phyloP scores from a whole-genome alignment of 2,888 invertebrate species.

The Drosophila subsilvestris region DNA sequence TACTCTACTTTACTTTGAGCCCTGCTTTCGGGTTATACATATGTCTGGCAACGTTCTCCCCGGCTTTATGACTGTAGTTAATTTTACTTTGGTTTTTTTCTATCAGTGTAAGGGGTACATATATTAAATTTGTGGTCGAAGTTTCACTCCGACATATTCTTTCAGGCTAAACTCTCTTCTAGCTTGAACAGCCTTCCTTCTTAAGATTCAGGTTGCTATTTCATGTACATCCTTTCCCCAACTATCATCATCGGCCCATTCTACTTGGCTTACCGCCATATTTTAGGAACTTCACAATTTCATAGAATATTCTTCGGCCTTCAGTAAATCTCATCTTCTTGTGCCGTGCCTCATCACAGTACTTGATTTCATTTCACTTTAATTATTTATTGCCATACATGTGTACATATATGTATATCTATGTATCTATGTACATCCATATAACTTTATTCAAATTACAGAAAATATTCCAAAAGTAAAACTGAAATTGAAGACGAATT shows the following conservation, averaged over 20 bases:
- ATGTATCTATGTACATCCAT: neutral
- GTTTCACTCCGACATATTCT: too few species aligned
- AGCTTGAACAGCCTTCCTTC: conserved; percentile 40
- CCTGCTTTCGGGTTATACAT: conserved; percentile 3
- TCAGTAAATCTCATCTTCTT: too few species aligned
- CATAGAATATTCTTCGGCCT: neutral
- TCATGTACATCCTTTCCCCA: too few species aligned
- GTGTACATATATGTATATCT: neutral
- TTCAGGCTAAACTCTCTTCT: too few species aligned
- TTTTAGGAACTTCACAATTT: neutral
- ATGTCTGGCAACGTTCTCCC: neutral
- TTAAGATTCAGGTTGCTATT: too few species aligned
- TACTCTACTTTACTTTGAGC: conserved; percentile 24
- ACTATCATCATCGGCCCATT: too few species aligned
- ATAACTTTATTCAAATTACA: conserved; percentile 31
- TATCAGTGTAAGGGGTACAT: neutral
- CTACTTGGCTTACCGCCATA: too few species aligned
- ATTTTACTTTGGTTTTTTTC: too few species aligned
- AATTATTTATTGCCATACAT: conserved; percentile 11
- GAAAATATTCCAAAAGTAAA: conserved; percentile 5
- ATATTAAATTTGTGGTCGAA: too few species aligned
- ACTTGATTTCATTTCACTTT: conserved; percentile 11
- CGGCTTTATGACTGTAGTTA: too few species aligned
- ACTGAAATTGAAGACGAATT: conserved; percentile 33
- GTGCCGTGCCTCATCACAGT: neutral